Evolutionary conservation across 2,113 vertebrate species (phyloP).

Genomic region (Hydrochoerus hydrochaeris): DNA sequence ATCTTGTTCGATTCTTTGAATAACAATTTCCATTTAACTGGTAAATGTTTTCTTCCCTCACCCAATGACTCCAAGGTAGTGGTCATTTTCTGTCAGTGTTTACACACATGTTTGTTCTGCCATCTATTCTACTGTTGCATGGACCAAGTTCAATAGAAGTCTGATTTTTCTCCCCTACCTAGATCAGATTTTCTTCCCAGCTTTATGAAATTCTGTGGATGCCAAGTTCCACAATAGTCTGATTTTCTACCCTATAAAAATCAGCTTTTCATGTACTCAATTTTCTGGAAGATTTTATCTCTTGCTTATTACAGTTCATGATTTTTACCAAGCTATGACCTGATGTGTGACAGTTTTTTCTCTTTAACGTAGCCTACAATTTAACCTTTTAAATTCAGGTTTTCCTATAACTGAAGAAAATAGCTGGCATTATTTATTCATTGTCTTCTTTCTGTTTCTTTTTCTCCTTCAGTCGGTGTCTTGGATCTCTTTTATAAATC

Average conservation of each 20-base stretch:
- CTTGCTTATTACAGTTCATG: background rate
- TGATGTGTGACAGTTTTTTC: background rate
- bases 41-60: background rate
- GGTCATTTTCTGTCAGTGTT: background rate
- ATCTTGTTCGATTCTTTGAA: background rate
- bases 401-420: background rate
- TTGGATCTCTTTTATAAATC: background rate
- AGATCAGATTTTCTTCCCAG: background rate
- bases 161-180: rapidly evolving
- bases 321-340: background rate
- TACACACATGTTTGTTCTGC: background rate
- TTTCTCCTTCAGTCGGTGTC: background rate
- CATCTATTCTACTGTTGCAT: background rate
- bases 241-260: background rate
- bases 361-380: background rate
- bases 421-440: background rate
- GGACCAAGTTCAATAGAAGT: background rate
- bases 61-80: background rate
- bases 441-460: background rate
- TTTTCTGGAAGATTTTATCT: background rate
- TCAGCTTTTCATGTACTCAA: background rate
- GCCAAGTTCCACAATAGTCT: background rate
- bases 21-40: background rate
- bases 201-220: background rate
- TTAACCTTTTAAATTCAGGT: background rate